These are phyloP conservation scores for Helostoma temminkii DNA, from an alignment of 2,797 vertebrate genomes.

Conservation along the genomic window DNA sequence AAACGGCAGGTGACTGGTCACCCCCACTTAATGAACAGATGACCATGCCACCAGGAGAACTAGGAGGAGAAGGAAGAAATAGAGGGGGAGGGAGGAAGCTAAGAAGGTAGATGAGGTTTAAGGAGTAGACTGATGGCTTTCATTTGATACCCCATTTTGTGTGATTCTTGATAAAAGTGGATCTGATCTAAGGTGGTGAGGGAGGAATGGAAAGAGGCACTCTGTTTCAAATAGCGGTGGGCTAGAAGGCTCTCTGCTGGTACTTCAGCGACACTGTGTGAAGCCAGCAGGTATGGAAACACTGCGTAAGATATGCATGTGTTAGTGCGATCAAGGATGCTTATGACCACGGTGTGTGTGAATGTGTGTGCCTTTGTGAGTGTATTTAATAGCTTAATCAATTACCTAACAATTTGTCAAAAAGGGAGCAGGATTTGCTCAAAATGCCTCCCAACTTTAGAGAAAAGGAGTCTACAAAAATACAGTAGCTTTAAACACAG, in stretches of 20 bases:
- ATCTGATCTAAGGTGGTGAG: slow-evolving; percentile 33
- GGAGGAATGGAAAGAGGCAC: slow-evolving; percentile 20
- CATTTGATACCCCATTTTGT: slow-evolving; percentile 54
- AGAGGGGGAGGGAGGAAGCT: slow-evolving; percentile 2
- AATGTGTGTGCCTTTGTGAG: slow-evolving; percentile 21
- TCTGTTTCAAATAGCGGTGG: slow-evolving; percentile 44
- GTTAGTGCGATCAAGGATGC: slow-evolving; percentile 26
- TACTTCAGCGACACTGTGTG: slow-evolving; percentile 73
- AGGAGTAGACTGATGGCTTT: slow-evolving; percentile 36
- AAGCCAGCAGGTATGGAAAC: slow-evolving; percentile 72
- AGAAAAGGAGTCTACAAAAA: slow-evolving; percentile 64
- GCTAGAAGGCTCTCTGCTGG: slow-evolving; percentile 60
- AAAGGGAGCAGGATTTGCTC: slow-evolving; percentile 67
- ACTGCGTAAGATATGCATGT: slow-evolving; percentile 41
- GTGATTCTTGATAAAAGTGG: slow-evolving; percentile 55
- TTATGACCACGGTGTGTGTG: slow-evolving; percentile 14
- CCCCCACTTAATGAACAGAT: slow-evolving; percentile 68
- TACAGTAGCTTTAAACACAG: slow-evolving; percentile 51
- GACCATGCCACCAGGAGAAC: slow-evolving; percentile 52
- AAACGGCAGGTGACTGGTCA: slow-evolving; percentile 76
- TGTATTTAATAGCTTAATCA: slow-evolving; percentile 69
- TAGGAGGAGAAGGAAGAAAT: slow-evolving; percentile 21
- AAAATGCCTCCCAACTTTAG: slow-evolving; percentile 58
- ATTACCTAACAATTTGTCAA: slow-evolving; percentile 62
- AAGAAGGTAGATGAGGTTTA: slow-evolving; percentile 26